phyloP scores from a whole-genome alignment of 2,888 invertebrate genomes.

The Drosophila antonietae region DNA sequence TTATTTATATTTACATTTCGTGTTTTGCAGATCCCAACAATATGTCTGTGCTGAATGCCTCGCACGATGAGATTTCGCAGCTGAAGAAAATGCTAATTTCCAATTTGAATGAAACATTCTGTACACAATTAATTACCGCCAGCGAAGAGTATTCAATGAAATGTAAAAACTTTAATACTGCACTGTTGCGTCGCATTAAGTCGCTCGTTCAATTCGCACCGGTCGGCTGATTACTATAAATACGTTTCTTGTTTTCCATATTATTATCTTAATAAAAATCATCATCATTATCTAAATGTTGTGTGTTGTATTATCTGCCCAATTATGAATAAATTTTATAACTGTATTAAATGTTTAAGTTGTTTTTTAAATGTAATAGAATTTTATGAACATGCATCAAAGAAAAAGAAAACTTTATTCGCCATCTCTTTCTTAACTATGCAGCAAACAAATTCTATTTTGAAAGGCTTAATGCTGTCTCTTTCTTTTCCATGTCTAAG shows the following conservation, averaged over 20 bases:
- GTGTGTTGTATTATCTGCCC: not conserved
- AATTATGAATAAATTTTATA: not conserved
- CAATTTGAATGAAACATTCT: constrained; percentile 92
- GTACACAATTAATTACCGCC: constrained; percentile 89
- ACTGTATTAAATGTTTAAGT: not conserved
- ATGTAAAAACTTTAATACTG: constrained; percentile 90
- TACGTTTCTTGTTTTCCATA: not conserved
- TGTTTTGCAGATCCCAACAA: constrained; percentile 83
- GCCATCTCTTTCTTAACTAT: constrained; percentile 19
- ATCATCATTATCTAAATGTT: constrained; percentile 1
- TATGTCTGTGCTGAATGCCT: constrained; percentile 86
- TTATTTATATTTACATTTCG: constrained; percentile 7
- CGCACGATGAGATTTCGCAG: constrained; percentile 88
- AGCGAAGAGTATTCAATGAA: constrained; percentile 88
- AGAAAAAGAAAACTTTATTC: not conserved
- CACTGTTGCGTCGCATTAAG: constrained; percentile 91
- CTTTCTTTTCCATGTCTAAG: not conserved
- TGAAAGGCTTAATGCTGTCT: not conserved
- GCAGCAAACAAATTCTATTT: not conserved
- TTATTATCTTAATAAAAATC: not conserved
- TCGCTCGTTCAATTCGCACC: constrained; percentile 92
- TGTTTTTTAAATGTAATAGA: not conserved
- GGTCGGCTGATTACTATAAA: constrained; percentile 6
- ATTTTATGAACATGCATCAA: not conserved
- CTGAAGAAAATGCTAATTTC: constrained; percentile 90